Percentiles rank a stretch among this genome's conserved stretches.
phyloP scores from a whole-genome alignment of 1,140 invertebrate genomes.

The Mycetomoellerius zeteki region DNA sequence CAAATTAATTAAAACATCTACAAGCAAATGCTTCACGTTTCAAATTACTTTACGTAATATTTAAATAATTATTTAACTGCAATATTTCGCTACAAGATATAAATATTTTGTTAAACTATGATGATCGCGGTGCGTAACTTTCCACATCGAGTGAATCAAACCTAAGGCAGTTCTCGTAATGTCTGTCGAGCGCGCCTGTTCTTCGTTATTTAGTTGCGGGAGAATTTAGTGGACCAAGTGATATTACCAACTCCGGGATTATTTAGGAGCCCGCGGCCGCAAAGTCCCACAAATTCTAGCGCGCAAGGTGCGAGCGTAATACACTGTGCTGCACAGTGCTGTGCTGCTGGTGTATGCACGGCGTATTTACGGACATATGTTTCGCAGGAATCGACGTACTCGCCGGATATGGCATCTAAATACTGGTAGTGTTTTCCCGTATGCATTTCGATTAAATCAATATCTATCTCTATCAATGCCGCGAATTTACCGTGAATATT shows the following conservation, averaged over 20 bases:
- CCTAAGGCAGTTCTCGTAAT: constrained; percentile 57
- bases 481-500: not conserved
- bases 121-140: constrained; percentile 2
- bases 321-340: not conserved
- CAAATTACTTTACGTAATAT: not conserved
- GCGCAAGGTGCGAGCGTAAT: constrained; percentile 54
- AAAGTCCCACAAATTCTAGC: constrained; percentile 67
- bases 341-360: constrained; percentile 5
- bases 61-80: constrained; percentile 16
- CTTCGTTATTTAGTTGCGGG: constrained; percentile 66
- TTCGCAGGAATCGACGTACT: constrained; percentile 49
- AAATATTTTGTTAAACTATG: not conserved
- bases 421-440: not conserved
- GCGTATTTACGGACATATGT: constrained; percentile 58
- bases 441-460: not conserved
- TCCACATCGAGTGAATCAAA: constrained; percentile 27
- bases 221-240: constrained; percentile 72
- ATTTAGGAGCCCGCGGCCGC: constrained; percentile 73
- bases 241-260: constrained; percentile 75
- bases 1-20: constrained; percentile 29
- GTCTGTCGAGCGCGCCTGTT: constrained; percentile 56
- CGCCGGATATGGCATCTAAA: constrained; percentile 26
- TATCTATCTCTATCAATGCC: not conserved
- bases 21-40: not conserved
- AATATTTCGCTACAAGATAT: not conserved